A percentile compares a stretch with the other conserved stretches of the same genome.
Conservation (phyloP, 2,113 vertebrate genomes). For the Pardalotus punctatus region DNA sequence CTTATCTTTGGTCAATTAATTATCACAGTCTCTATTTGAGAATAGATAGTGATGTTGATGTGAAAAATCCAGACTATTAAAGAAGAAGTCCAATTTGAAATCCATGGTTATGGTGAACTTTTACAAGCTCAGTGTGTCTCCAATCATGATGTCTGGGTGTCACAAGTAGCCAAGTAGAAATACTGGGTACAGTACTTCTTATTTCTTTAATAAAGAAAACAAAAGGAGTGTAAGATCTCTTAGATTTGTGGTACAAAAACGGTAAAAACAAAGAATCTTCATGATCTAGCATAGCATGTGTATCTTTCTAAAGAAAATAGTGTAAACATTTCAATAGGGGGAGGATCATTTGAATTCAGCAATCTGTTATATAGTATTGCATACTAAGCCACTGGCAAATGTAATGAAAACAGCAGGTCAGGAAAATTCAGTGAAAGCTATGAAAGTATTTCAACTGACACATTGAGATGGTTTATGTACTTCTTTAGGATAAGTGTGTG, state of each 20-base stretch:
- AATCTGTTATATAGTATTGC: background rate
- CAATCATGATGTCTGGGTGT: background rate
- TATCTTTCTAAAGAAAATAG: background rate
- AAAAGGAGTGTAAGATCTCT: background rate
- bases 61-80: background rate
- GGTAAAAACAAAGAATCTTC: background rate
- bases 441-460: background rate
- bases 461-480: background rate
- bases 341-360: background rate
- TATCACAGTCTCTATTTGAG: background rate
- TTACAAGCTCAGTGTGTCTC: background rate
- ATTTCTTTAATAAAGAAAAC: background rate
- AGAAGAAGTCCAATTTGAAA: background rate
- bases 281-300: background rate
- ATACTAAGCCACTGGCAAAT: background rate
- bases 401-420: background rate
- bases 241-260: background rate
- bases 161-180: background rate
- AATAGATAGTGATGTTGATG: background rate
- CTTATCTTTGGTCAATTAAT: background rate
- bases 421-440: background rate
- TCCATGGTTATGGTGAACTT: background rate
- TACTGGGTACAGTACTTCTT: accelerated
- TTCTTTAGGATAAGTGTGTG: background rate
- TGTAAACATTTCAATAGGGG: background rate